Base-by-base conservation (phyloP, 2,797 vertebrate species). In the Xiphorhynchus erythropygius region DNA sequence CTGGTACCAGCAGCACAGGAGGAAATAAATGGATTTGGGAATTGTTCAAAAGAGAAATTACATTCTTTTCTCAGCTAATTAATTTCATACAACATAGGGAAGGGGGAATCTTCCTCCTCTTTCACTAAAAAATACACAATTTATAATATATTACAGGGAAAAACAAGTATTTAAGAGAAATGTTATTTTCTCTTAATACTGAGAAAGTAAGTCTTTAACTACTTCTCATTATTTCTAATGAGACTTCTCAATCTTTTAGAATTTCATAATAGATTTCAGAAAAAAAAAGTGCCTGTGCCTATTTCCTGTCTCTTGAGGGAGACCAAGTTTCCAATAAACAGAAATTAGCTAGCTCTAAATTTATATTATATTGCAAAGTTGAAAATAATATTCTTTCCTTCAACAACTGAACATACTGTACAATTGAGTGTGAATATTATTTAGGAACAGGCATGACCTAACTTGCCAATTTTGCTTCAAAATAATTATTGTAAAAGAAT, bases 371-470 rank as follows among this genome's bases (percentile, higher is more conserved):
- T 49, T 69, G 9, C 27, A 86, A 91, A 86, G 19, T 53, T 80
- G n/a, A 23, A 57, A 79, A 53, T 49, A 56, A 68, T 86, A 39
- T 71, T 39, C 15, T 89, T 82, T 57, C 47, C 78, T 93, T 87
- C 68, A 79, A 57, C n/a, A 90, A 23, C 21, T 53, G 70, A 49
- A 68, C 24, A 60, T 44, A 62, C 9, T 74, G 21, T 87, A 63
- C 46, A 69, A 75, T 23, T 77, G 52, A 88, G 52, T 65, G 13
- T 27, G 47, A 85, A 86, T 85, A 92, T 78, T 33, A 89, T 92
- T 95, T 91, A 96, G 62, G 62, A 83, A 62, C 19, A 78, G 39
- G 13, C 47, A 86, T 93, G 86, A 86, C 41, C 9, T 42, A 81
- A 35, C 32, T 83, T 89, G 81, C 49, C 76, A 93, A 46, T 53